Percentiles rank a stretch among this genome's conserved stretches.
Evolutionary conservation across 2,113 vertebrate species (phyloP).

Genomic region (Mandrillus leucophaeus): DNA sequence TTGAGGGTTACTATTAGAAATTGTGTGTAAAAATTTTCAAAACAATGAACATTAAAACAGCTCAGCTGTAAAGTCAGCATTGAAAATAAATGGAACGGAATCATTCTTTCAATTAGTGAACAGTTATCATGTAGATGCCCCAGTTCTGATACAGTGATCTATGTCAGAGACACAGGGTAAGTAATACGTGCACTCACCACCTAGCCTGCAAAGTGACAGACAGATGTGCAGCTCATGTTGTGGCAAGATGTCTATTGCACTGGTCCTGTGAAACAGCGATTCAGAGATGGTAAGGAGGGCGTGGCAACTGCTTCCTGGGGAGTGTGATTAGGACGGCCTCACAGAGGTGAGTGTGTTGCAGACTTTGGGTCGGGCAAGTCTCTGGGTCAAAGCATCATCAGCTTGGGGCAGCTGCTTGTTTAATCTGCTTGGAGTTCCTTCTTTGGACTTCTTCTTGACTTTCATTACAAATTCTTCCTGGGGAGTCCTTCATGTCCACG

Average conservation of each 20-base stretch:
- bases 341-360: not conserved
- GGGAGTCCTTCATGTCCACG: accelerated
- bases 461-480: not conserved
- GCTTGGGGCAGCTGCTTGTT: not conserved
- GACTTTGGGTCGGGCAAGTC: not conserved
- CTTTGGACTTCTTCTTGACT: not conserved
- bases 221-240: too few relatives aligned
- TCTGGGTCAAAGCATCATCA: not conserved
- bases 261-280: too few relatives aligned
- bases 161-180: not conserved
- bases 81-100: not conserved
- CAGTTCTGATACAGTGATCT: not conserved
- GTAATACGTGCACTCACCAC: not conserved
- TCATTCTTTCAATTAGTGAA: not conserved
- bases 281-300: not conserved
- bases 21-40: not conserved
- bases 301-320: accelerated
- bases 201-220: not conserved
- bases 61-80: not conserved
- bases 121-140: too few relatives aligned
- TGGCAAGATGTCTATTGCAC: too few relatives aligned
- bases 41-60: not conserved
- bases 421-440: not conserved
- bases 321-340: too few relatives aligned
- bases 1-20: not conserved